These are phyloP conservation scores for Harpagoxenus sublaevis DNA, from an alignment of 2,888 invertebrate species.

Conservation along the genomic window DNA sequence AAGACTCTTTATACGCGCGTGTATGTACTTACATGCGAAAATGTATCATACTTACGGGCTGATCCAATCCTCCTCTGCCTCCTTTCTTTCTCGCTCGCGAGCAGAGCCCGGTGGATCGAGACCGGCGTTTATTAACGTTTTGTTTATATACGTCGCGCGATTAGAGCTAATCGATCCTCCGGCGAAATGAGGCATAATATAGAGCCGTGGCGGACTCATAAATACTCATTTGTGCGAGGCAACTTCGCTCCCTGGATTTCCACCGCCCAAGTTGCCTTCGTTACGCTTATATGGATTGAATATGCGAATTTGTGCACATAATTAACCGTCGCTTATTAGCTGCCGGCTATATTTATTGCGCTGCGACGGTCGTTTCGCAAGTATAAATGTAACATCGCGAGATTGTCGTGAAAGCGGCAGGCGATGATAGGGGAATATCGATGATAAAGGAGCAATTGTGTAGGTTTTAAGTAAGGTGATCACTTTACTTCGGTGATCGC, in stretches of 20 bases:
- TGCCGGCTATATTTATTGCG: conserved; percentile 65
- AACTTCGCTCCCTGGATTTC: conserved; percentile 38
- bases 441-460: conserved; percentile 22
- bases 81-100: conserved; percentile 43
- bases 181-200: conserved; percentile 80
- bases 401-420: background rate
- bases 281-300: conserved; percentile 66
- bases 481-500: conserved; percentile 8
- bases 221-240: conserved; percentile 83
- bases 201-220: conserved; percentile 79
- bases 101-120: conserved; percentile 38
- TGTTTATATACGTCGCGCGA: conserved; percentile 80
- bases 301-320: conserved; percentile 67
- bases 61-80: background rate
- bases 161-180: conserved; percentile 80
- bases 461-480: conserved; percentile 20
- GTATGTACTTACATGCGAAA: conserved; percentile 24
- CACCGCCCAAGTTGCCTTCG: conserved; percentile 79
- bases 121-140: conserved; percentile 75
- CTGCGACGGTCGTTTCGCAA: conserved; percentile 9
- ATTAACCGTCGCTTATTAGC: conserved; percentile 68
- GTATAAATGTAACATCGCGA: conserved; percentile 8
- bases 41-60: background rate
- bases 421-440: conserved; percentile 22
- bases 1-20: conserved; percentile 26